Conservation (phyloP, 2,113 vertebrate species). For the Murina feae region DNA sequence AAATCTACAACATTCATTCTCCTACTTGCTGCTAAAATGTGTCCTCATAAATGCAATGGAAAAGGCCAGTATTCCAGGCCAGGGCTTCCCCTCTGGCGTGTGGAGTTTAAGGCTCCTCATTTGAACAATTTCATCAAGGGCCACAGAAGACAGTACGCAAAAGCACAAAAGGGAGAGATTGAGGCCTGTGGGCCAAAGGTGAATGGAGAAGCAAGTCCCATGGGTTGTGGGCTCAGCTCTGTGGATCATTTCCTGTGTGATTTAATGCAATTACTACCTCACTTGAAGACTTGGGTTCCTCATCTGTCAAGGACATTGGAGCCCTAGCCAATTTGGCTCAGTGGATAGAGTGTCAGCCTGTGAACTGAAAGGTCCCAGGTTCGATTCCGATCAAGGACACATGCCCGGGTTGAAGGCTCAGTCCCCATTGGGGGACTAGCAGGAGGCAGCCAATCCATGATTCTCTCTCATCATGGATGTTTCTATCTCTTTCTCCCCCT, state of each 20-base stretch:
- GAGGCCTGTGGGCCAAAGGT: not conserved
- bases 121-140: not conserved
- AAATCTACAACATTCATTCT: not conserved
- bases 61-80: not conserved
- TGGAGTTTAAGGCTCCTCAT: not conserved
- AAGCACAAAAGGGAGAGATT: not conserved
- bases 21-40: not conserved
- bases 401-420: no score
- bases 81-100: not conserved
- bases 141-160: no score
- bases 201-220: not conserved
- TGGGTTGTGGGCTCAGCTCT: not conserved
- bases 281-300: not conserved
- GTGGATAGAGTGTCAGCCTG: no score
- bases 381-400: no score
- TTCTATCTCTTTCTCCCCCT: no score
- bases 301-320: not conserved
- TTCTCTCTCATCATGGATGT: no score
- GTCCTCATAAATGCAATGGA: not conserved
- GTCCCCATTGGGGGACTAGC: no score
- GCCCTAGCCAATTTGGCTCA: no score
- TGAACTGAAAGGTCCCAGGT: no score
- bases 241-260: not conserved
- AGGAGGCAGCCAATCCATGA: no score
- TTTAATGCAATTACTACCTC: not conserved